These are phyloP conservation scores for Harpalus rubripes DNA, from an alignment of 2,888 invertebrate genomes.

Conservation along the genomic window DNA sequence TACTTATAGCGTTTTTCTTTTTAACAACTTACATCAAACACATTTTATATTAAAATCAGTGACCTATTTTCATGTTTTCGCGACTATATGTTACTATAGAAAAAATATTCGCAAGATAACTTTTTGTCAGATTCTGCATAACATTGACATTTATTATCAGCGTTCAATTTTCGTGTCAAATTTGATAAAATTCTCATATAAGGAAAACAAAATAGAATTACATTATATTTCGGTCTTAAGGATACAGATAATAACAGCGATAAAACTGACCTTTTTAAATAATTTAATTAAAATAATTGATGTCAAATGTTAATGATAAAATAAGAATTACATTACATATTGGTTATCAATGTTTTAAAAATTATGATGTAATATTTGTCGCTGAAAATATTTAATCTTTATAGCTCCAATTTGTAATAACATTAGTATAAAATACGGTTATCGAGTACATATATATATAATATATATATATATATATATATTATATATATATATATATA, in stretches of 20 bases:
- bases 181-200: constrained; percentile 17
- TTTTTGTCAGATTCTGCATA: constrained; percentile 28
- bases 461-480: too few species aligned
- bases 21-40: constrained; percentile 14
- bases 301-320: not conserved
- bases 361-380: not conserved
- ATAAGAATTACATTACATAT: not conserved
- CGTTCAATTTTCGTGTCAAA: constrained; percentile 33
- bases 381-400: not conserved
- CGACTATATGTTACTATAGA: constrained; percentile 16
- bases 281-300: constrained; percentile 8
- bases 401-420: not conserved
- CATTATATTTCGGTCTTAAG: not conserved
- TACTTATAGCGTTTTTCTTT: not conserved
- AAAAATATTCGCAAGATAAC: constrained; percentile 30
- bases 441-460: too few species aligned
- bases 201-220: constrained; percentile 12
- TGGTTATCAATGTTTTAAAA: not conserved
- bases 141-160: constrained; percentile 35
- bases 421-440: too few species aligned
- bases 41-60: constrained; percentile 29
- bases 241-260: not conserved
- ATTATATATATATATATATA: too few species aligned
- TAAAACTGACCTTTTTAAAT: constrained; percentile 1
- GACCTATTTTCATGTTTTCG: constrained; percentile 33